phyloP scores from a whole-genome alignment of 1,140 invertebrate species.

The Plutomurus gul region DNA sequence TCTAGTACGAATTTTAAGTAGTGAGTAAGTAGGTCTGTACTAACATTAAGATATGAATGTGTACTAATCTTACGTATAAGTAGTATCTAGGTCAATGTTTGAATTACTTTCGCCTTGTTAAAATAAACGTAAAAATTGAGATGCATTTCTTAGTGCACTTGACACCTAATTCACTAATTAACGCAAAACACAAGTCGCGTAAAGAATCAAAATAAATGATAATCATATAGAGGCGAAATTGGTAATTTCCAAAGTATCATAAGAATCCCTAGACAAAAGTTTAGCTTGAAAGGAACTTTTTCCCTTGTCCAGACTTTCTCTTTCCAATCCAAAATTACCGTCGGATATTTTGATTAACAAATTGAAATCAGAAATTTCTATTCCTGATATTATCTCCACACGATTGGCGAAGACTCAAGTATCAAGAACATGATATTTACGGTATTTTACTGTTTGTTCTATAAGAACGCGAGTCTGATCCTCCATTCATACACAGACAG shows the following conservation, averaged over 20 bases:
- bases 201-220: constrained; percentile 5
- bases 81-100: constrained; percentile 6
- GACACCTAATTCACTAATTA: background rate
- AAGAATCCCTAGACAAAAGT: constrained; percentile 15
- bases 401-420: constrained; percentile 4
- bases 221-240: background rate
- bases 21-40: constrained; percentile 5
- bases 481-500: constrained; percentile 25
- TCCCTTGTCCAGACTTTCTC: background rate
- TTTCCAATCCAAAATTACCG: constrained; percentile 12
- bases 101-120: background rate
- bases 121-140: constrained; percentile 28
- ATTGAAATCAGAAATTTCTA: background rate
- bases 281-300: constrained; percentile 7
- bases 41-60: constrained; percentile 7
- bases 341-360: background rate
- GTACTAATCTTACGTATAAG: constrained; percentile 14
- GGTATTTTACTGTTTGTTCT: constrained; percentile 18
- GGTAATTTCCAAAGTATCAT: constrained; percentile 3
- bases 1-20: constrained; percentile 13
- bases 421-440: constrained; percentile 9
- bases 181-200: background rate
- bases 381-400: background rate
- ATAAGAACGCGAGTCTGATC: constrained; percentile 2
- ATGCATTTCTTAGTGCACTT: constrained; percentile 19